Percentiles rank a stretch among this genome's conserved stretches.
These are phyloP conservation scores for Philereme transversata DNA, from an alignment of 2,888 invertebrate genomes.

Conservation along the genomic window DNA sequence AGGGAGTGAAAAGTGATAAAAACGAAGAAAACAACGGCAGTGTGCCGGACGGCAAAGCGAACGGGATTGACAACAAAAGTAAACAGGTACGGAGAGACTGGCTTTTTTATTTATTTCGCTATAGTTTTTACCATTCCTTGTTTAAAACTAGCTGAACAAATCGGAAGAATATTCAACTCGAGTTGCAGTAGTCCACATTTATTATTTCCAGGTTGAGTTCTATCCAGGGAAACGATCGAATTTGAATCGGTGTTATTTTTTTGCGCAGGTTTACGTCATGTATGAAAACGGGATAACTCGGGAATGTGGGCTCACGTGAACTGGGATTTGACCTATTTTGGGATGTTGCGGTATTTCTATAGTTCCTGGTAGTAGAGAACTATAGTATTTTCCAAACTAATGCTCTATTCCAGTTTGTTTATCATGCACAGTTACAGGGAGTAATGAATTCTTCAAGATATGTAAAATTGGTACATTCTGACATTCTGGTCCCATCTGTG, in stretches of 20 bases:
- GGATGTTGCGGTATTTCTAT: conserved; percentile 51
- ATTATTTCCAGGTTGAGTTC: neutral
- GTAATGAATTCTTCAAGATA: too few relatives aligned
- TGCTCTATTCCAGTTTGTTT: too few relatives aligned
- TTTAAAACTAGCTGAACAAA: conserved; percentile 3
- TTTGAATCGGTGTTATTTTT: conserved; percentile 49
- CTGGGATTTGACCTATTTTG: conserved; percentile 78
- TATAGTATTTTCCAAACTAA: too few relatives aligned
- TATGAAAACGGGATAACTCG: conserved; percentile 53
- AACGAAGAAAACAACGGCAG: conserved; percentile 81
- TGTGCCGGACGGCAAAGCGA: conserved; percentile 79
- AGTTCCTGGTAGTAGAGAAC: conserved; percentile 1
- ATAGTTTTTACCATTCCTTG: conserved; percentile 41
- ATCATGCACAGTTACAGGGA: too few relatives aligned
- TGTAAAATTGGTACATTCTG: too few relatives aligned
- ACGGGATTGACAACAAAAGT: conserved; percentile 84
- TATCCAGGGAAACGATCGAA: conserved; percentile 15
- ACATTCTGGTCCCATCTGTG: too few relatives aligned
- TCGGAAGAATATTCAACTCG: neutral
- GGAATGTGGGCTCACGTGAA: conserved; percentile 63
- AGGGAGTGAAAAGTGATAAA: conserved; percentile 83
- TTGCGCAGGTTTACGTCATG: conserved; percentile 66
- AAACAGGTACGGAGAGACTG: conserved; percentile 78
- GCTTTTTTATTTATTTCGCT: conserved; percentile 51
- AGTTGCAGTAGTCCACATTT: neutral